phyloP scores from a whole-genome alignment of 1,140 invertebrate species.

The Diprion similis region DNA sequence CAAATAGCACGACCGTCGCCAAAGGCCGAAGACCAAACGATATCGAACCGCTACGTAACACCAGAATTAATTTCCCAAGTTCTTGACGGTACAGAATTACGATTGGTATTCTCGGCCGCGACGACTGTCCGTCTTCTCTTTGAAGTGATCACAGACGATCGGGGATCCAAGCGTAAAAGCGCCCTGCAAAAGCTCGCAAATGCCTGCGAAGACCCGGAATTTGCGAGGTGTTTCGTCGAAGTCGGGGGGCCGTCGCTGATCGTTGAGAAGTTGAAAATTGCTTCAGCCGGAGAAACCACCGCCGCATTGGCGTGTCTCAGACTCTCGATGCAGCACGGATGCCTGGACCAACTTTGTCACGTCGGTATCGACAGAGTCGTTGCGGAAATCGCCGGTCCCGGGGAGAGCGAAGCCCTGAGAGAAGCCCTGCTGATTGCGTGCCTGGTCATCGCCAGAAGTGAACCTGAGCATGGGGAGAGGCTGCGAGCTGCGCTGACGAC shows the following conservation, averaged over 20 bases:
- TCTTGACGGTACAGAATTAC: constrained; percentile 5
- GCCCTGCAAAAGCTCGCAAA: neutral
- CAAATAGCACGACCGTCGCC: constrained; percentile 10
- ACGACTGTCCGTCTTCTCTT: neutral
- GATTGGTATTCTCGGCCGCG: neutral
- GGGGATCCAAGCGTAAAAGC: neutral
- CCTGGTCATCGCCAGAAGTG: neutral
- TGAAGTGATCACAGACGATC: neutral
- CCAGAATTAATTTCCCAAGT: constrained; percentile 2
- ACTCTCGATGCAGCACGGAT: constrained; percentile 12
- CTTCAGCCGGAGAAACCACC: neutral
- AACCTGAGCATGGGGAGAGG: neutral
- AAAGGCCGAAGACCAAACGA: neutral
- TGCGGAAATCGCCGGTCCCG: constrained; percentile 7
- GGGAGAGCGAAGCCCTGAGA: constrained; percentile 1
- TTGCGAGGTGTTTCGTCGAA: constrained; percentile 10
- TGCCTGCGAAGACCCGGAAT: constrained; percentile 10
- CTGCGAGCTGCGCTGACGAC: constrained; percentile 6
- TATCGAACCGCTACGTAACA: constrained; percentile 6
- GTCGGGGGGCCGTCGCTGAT: neutral
- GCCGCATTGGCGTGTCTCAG: constrained; percentile 5
- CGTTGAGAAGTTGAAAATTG: neutral
- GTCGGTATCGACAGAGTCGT: constrained; percentile 10
- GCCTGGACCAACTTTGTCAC: neutral
- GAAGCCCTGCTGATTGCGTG: neutral